Percentiles rank a stretch among this genome's conserved stretches.
These are phyloP conservation scores for Thamnophis elegans DNA, from an alignment of 2,797 vertebrate species.

Conservation along the genomic window DNA sequence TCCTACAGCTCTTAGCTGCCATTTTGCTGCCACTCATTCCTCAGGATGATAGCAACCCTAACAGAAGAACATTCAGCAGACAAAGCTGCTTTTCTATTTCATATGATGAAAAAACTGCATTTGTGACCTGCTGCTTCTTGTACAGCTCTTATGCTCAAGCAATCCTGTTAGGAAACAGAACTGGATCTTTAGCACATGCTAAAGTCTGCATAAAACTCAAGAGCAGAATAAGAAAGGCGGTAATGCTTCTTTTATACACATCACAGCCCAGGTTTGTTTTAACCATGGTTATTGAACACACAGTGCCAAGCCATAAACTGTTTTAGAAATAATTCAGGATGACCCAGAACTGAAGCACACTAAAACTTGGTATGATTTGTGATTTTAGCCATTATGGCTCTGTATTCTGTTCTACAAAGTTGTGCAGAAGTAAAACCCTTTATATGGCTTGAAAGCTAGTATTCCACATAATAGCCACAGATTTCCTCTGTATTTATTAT, in stretches of 20 bases:
- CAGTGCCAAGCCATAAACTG: neutral
- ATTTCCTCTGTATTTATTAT: neutral
- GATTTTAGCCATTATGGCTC: neutral
- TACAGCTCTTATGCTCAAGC: neutral
- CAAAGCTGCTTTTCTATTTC: neutral
- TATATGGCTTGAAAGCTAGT: neutral
- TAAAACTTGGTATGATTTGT: neutral
- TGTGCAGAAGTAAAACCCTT: neutral
- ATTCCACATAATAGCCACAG: neutral
- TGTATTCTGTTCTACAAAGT: neutral
- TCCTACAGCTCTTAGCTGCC: neutral
- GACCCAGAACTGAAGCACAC: neutral
- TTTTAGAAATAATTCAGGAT: neutral
- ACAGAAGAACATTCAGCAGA: neutral
- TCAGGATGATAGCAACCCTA: neutral
- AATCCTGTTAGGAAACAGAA: neutral
- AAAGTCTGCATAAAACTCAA: neutral
- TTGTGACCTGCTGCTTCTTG: neutral
- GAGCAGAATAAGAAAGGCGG: neutral
- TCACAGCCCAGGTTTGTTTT: neutral
- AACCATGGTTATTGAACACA: neutral
- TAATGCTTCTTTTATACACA: neutral
- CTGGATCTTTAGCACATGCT: neutral
- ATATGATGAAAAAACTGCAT: neutral
- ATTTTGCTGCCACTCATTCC: neutral